Evolutionary conservation across 2,797 vertebrate species (phyloP), one percentile per base, ranked within the genome.

Genomic region (Enteromius fasciolatus): DNA sequence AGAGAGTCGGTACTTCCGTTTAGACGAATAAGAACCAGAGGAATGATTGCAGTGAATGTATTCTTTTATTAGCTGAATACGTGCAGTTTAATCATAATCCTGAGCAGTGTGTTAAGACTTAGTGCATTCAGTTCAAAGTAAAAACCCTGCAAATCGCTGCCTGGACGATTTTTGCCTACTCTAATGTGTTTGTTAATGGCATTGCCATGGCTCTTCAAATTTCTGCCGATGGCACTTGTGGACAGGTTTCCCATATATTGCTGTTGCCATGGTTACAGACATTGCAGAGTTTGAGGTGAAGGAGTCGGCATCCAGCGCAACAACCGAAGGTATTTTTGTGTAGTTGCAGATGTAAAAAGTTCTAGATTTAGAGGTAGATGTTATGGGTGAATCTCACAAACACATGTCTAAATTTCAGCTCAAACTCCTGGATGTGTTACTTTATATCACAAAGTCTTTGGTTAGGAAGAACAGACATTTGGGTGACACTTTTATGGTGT

Each of bases 201-300:
- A 41, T 70, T 36, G 67, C 75, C 50, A 46, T 12, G n/a, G 17
- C 75, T 54, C 33, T 72, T 52, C 36, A 85, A 36, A 74, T 79
- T 69, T 69, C 20, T 59, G 68, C 48, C 52, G 7, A 31, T 5
- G 52, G 31, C 33, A 41, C 41, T 2, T 20, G 67, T 75, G 74
- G 31, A 83, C 66, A 17, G 52, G 23, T 70, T 67, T 64, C 23
- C 66, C 33, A 70, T 76, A 64, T 80, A 36, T 41, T 80, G 70
- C 75, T 78, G 77, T 83, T 86, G 57, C 81, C 66, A 72, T 77
- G 77, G 81, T 86, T 77, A 81, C 85, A 83, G 85, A 81, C 28
- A 72, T 73, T 46, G 36, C 44, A 28, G 81, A 64, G 48, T 44
- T 67, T 44, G 66, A 72, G 41, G 72, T 46, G 72, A 79, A 61